Evolutionary conservation across 1,140 invertebrate genomes (phyloP), one percentile per base, ranked within the genome.

Genomic region (Drosophila persimilis): DNA sequence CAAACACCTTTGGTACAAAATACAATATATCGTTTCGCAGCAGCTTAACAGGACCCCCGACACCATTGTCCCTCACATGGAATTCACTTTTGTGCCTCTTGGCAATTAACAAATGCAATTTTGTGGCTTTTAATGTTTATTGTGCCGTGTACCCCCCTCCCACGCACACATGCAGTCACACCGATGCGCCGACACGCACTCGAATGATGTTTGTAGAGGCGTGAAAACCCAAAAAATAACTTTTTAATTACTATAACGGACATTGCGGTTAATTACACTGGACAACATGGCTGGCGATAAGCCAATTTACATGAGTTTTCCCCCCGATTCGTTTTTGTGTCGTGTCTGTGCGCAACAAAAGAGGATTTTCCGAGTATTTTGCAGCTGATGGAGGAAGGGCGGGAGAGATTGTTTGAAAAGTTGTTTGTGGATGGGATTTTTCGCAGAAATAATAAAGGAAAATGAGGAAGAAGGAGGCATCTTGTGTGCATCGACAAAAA

Each of bases 21-120:
- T 39, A 11, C 11, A 13, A 35, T 9, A 9, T 8, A 11, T 9
- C 8, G 9, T 11, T 35, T 35, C 3, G 13, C 35, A 13, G 35
- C 35, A 39, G 35, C 35, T 13, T 3, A 13, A 39, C 35, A 39
- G 60, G 60, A 69, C 20, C 11, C 52, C 9, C 9, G 9, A 11
- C 31, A 3, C 9, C 3, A 35, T 35, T 11, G 31, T 13, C 1
- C 35, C 11, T 2, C 8, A 29, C 4, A 61, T 29, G 44, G 50
- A 59, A 58, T 83, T 69, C 44, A 78, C 57, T 78, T 64, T 64
- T 62, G n/a, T 39, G 46, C 43, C 65, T 35, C 51, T 39, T 41
- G 29, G 51, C 52, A 76, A 76, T 84, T 85, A 85, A 85, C 83
- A 77, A 80, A 73, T 80, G 80, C 80, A 63, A 79, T 73, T 81